A percentile compares a stretch with the other conserved stretches of the same genome.
These are phyloP conservation scores for Diaphora mendica DNA, from an alignment of 2,888 invertebrate genomes.

Conservation along the genomic window DNA sequence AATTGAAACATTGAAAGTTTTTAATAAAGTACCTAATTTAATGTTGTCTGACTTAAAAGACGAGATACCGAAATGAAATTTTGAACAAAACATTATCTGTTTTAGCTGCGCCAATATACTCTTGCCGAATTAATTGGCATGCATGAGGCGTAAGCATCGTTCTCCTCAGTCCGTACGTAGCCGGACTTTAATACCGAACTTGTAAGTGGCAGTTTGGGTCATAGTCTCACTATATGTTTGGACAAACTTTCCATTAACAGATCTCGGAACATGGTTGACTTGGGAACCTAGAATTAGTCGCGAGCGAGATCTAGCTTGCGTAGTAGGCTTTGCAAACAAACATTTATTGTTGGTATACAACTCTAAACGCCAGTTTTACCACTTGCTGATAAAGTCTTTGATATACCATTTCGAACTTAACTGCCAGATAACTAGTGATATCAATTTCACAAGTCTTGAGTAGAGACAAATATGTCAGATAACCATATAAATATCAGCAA, in stretches of 20 bases:
- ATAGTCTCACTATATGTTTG: conserved; percentile 67
- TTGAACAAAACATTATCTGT: conserved; percentile 74
- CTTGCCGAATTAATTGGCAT: conserved; percentile 81
- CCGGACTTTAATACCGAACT: conserved; percentile 69
- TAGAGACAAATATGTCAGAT: too few species aligned
- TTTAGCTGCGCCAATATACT: conserved; percentile 84
- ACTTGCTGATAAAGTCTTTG: too few species aligned
- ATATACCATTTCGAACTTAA: too few species aligned
- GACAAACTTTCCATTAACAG: conserved; percentile 71
- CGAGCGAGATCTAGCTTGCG: conserved; percentile 58
- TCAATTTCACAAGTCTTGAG: too few species aligned
- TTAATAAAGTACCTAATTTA: conserved; percentile 21
- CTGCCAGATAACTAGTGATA: too few species aligned
- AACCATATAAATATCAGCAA: too few species aligned
- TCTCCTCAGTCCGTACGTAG: conserved; percentile 58
- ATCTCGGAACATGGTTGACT: conserved; percentile 57
- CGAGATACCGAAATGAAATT: conserved; percentile 31
- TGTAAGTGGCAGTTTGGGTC: conserved; percentile 74
- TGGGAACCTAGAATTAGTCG: conserved; percentile 49
- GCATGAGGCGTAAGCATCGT: conserved; percentile 77
- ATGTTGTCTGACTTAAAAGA: conserved; percentile 15
- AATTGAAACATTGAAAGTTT: background rate
- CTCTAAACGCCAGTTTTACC: conserved; percentile 22
- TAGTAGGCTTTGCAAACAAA: conserved; percentile 59
- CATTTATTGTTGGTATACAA: conserved; percentile 51